Conservation (phyloP, 2,113 vertebrate species). For the Ornithorhynchus anatinus region DNA sequence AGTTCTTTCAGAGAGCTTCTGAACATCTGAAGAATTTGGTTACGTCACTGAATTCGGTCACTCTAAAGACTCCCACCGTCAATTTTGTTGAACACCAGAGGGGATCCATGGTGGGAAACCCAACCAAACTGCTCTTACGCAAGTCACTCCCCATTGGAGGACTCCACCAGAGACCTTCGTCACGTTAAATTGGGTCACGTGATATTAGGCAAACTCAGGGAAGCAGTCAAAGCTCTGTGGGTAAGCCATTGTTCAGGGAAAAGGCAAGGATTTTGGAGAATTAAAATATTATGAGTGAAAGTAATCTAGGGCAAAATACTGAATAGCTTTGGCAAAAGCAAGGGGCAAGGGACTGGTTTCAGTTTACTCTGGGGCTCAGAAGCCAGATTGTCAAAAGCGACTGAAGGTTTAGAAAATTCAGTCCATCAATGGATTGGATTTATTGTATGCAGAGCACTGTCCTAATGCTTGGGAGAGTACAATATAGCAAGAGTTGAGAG, state of each 20-base stretch:
- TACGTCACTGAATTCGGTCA: background rate
- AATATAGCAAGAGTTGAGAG: too few relatives aligned
- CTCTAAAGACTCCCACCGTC: background rate
- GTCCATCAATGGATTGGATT: background rate
- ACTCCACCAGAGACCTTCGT: too few relatives aligned
- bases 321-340: too few relatives aligned
- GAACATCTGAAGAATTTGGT: background rate
- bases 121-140: too few relatives aligned
- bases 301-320: background rate
- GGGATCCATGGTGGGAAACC: too few relatives aligned
- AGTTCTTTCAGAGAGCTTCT: background rate
- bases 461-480: too few relatives aligned
- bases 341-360: background rate
- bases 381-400: background rate
- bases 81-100: background rate
- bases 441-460: too few relatives aligned
- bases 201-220: background rate
- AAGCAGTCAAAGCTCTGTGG: rapidly evolving
- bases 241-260: background rate
- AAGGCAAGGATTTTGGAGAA: background rate
- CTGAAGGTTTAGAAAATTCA: background rate
- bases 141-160: too few relatives aligned
- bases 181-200: background rate
- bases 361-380: background rate
- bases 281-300: background rate